Base-by-base conservation (phyloP, 2,113 vertebrate species). In the Brachirus orientalis region DNA sequence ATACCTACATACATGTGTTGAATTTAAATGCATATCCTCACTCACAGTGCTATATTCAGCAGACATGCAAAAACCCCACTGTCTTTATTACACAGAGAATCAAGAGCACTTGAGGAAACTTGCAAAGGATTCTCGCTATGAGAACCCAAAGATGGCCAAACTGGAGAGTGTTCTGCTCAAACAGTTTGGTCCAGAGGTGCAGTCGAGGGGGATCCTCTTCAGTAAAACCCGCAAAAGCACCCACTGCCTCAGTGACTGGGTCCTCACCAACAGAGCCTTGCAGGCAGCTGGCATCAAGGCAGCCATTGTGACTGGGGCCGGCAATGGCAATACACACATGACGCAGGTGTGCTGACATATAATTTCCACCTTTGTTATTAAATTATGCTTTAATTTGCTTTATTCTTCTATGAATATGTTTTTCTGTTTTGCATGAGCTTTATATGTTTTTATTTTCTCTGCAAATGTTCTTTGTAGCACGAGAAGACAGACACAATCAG, bases 101-200 rank as follows among this genome's bases (percentile, higher is more conserved):
- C 74, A 67, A 53, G 18, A 0, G 0, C 41, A 58, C 4, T 88
- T 99, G 61, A 62, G 0, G 80, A 67, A 0, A 0, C 48, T 96
- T 5, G 84, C 95, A 0, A 0, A 4, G 1, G 61, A 90, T 0
- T 2, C 4, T 13, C 46, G 6, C 36, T 93, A 85, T 0, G 94
- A 95, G 60, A 99, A 99, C 83, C 97, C 96, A 0, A 95, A 93
- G 70, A 88, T 99, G 87, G 72, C 6, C 4, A 80, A 79, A 62
- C 90, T 99, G 55, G 87, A 96, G 80, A 22, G 38, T 28, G 93
- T 94, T 64, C 90, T 99, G 55, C 70, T 41, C 33, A 13, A 91
- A 9, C 93, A 95, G 44, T 97, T 98, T 48, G 12, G 58, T 46
- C 46, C 57, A 0, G 6, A 0, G 0, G 52, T 16, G 0, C 0